Evolutionary conservation across 2,113 vertebrate genomes (phyloP), one percentile per base, ranked within the genome.

Genomic region (Hepsetus odoe): DNA sequence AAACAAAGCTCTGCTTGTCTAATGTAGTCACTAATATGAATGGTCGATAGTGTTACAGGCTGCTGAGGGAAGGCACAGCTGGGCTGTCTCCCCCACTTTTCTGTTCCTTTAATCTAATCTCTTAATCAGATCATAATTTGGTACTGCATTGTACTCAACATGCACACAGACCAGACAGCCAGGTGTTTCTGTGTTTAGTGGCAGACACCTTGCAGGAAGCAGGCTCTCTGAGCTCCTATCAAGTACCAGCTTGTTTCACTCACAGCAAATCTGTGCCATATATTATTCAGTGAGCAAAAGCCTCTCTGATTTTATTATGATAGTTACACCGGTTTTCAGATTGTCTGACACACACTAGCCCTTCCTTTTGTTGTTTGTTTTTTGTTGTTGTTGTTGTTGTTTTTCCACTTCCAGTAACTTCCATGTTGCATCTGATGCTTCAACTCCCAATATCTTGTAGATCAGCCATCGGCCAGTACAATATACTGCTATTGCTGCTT

Each of bases 41-140:
- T 67, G 68, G 65, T 51, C 28, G 12, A 11, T 44, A 72, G 9
- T 49, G 62, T 30, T 46, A 76, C 24, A 64, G 67, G 77, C 49
- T 84, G 71, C 24, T 62, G 68, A 84, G 74, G 73, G 32, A 81
- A 80, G 75, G 56, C 72, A 79, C 72, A 77, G 81, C 69, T 77
- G 79, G 51, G 67, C 69, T 72, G 38, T 26, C 71, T 51, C 53
- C 73, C 42, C 22, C 53, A n/a, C 53, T 67, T 66, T 49, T 71
- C 75, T 24, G 56, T 51, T 67, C 72, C 83, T 85, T 81, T 82
- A 69, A 85, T 85, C 81, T 80, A 16, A 10, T 64, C 69, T 38
- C 72, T 30, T 62, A 80, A 77, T 85, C 81, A 72, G 79, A 80
- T 86, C 81, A 42, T 62, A 49, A 82, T 84, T 78, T 79, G 69